Conservation (phyloP, 2,888 invertebrate genomes). For the Chydorus sphaericus region DNA sequence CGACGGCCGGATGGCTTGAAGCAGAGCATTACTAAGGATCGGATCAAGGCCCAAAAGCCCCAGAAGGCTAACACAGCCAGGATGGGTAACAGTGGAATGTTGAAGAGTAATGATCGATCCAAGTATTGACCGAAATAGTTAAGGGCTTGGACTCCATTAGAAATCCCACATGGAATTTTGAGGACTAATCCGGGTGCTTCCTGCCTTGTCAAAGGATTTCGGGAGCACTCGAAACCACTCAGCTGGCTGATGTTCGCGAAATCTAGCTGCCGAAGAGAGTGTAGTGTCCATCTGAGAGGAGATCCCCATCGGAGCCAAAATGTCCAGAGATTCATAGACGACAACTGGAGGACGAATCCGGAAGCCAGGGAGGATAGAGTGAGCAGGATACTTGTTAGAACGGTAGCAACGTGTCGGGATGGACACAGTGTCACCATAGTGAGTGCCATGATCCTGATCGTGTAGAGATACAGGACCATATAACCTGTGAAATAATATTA, state of each 20-base stretch:
- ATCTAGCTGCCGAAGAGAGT: conserved; percentile 37
- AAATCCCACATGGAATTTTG: conserved; percentile 13
- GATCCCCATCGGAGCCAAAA: conserved; percentile 52
- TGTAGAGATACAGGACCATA: conserved; percentile 28
- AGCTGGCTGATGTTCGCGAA: conserved; percentile 43
- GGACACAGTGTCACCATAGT: conserved; percentile 51
- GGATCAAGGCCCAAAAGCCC: conserved; percentile 5
- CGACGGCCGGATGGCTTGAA: background rate
- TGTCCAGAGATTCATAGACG: conserved; percentile 48
- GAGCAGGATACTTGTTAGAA: conserved; percentile 43
- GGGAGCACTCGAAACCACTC: conserved; percentile 24
- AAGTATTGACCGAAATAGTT: conserved; percentile 7
- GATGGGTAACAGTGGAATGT: background rate
- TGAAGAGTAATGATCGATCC: background rate
- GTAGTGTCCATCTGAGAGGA: conserved; percentile 56
- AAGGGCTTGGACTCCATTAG: conserved; percentile 11
- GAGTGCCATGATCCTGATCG: conserved; percentile 30
- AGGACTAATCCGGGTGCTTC: conserved; percentile 30
- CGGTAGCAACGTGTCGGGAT: conserved; percentile 41
- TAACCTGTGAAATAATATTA: conserved; percentile 21
- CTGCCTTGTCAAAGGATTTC: conserved; percentile 58
- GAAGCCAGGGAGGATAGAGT: conserved; percentile 45
- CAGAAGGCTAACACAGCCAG: conserved; percentile 12
- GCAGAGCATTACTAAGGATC: background rate
- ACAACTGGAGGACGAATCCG: conserved; percentile 52